These are phyloP conservation scores for Solenodon paradoxus DNA, from an alignment of 2,113 vertebrate genomes.

Conservation along the genomic window DNA sequence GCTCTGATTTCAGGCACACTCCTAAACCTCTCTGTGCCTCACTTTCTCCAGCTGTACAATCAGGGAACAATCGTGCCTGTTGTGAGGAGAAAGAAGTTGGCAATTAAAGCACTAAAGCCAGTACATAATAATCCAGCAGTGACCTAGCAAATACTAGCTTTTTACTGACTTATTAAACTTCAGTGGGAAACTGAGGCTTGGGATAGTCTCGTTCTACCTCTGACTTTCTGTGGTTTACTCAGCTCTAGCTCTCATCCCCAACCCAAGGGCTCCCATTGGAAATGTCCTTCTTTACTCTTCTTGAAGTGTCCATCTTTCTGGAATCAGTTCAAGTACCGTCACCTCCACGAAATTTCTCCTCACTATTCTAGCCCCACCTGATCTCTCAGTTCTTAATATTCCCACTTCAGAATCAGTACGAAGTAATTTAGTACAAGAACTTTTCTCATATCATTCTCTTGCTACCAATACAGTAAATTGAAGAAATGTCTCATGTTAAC, in stretches of 20 bases:
- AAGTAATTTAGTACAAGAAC: neutral
- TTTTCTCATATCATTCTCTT: slow-evolving; percentile 1
- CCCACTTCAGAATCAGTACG: neutral
- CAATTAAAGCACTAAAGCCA: neutral
- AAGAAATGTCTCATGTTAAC: neutral
- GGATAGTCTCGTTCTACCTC: neutral
- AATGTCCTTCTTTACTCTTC: neutral
- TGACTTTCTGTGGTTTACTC: neutral
- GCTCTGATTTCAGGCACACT: neutral
- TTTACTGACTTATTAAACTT: neutral
- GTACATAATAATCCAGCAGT: neutral
- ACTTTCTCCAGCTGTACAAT: neutral
- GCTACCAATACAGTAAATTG: neutral
- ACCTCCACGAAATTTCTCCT: neutral
- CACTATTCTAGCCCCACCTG: neutral
- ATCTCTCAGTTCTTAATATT: neutral
- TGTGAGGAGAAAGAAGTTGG: neutral
- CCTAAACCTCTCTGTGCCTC: neutral
- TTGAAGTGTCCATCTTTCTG: neutral
- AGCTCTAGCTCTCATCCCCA: neutral
- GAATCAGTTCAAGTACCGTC: neutral
- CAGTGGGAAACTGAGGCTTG: neutral
- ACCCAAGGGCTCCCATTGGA: neutral
- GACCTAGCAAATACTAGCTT: neutral
- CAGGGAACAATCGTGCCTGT: neutral